Percentiles rank a stretch among this genome's conserved stretches.
phyloP scores from a whole-genome alignment of 2,888 invertebrate genomes.

The Oithona nana region DNA sequence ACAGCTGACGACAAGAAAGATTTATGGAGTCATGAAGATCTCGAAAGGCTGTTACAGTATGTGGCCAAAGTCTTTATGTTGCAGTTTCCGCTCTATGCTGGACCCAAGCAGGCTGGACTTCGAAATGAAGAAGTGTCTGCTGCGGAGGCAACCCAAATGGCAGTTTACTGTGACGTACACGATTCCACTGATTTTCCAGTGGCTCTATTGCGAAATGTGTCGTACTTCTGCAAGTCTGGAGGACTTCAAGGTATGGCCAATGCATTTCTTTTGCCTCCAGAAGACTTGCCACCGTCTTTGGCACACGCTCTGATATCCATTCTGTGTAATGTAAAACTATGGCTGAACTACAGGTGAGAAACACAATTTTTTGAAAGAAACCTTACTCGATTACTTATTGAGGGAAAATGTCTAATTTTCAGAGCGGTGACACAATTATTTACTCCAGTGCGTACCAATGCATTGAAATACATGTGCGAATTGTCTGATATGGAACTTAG shows the following conservation, averaged over 20 bases:
- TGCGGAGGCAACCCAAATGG: constrained; percentile 52
- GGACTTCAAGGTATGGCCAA: constrained; percentile 69
- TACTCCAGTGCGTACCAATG: constrained; percentile 64
- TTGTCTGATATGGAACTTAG: constrained; percentile 76
- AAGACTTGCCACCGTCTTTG: constrained; percentile 55
- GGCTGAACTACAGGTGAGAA: constrained; percentile 78
- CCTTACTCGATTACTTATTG: no score
- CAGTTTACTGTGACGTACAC: constrained; percentile 71
- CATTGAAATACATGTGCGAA: constrained; percentile 80
- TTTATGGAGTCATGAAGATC: constrained; percentile 56
- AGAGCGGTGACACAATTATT: constrained; percentile 70
- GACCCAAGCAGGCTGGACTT: constrained; percentile 42
- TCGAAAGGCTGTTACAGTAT: constrained; percentile 68
- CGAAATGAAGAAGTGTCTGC: not conserved
- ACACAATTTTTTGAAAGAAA: constrained; percentile 67
- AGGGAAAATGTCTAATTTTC: no score
- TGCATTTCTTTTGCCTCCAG: constrained; percentile 64
- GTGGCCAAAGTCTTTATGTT: constrained; percentile 69
- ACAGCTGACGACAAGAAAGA: not conserved
- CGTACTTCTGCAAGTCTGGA: constrained; percentile 73
- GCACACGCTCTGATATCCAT: constrained; percentile 81
- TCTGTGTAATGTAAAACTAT: constrained; percentile 75
- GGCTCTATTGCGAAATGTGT: constrained; percentile 73
- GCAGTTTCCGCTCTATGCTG: constrained; percentile 54
- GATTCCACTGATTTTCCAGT: constrained; percentile 73